Evolutionary conservation across 2,113 vertebrate species (phyloP).

Genomic region (Syngnathus typhle): DNA sequence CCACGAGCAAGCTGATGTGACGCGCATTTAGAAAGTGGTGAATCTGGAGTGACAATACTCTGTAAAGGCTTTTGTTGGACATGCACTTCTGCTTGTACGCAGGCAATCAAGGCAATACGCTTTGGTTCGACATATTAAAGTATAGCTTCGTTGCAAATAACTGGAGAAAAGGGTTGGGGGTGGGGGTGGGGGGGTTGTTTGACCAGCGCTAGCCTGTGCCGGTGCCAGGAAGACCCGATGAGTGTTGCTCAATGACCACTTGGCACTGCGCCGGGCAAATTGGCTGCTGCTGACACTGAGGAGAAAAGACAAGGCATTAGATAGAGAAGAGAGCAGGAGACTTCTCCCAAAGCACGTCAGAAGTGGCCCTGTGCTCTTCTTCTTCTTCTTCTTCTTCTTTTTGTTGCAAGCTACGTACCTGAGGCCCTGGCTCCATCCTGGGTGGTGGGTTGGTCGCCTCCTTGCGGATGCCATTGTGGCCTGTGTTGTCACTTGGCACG

Average conservation of each 20-base stretch:
- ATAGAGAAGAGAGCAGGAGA: too few species aligned
- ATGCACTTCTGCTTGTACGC: constrained; percentile 26
- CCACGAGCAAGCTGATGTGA: constrained; percentile 10
- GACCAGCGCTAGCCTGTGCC: constrained; percentile 60
- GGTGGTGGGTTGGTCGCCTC: constrained; percentile 16
- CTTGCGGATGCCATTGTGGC: constrained; percentile 36
- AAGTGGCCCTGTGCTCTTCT: too few species aligned
- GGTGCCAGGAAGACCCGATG: constrained; percentile 53
- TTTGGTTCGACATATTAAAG: constrained; percentile 46
- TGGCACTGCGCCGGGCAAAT: constrained; percentile 55
- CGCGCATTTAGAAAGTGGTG: not conserved
- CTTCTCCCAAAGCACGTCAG: too few species aligned
- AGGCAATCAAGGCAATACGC: constrained; percentile 50
- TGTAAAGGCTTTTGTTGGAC: constrained; percentile 43
- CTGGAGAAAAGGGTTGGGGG: not conserved
- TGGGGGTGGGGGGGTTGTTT: not conserved
- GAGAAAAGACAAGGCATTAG: not conserved
- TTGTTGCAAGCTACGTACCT: constrained; percentile 51
- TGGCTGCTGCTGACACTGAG: constrained; percentile 22
- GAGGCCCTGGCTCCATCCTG: constrained; percentile 45
- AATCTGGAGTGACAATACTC: constrained; percentile 16
- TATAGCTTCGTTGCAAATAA: not conserved
- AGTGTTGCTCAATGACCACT: constrained; percentile 67
- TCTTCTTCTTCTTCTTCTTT: not conserved
- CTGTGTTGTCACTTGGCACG: constrained; percentile 50